Evolutionary conservation across 1,140 invertebrate species (phyloP).

Genomic region (Brachionus angularis): DNA sequence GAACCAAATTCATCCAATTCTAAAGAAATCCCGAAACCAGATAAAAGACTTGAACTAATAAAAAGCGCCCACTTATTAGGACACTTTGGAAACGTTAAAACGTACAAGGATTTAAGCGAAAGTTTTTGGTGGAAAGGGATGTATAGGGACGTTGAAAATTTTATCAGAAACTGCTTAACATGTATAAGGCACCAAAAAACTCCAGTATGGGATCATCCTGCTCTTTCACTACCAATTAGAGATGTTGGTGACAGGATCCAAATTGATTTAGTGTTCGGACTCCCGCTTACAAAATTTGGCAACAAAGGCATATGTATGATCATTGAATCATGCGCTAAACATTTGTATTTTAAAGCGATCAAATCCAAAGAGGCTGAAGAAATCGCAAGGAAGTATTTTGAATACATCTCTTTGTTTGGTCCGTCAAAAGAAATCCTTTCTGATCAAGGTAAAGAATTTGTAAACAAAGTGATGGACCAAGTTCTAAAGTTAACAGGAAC

Average conservation of each 20-base stretch:
- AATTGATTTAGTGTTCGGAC: neutral
- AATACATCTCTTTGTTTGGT: slow-evolving; percentile 10
- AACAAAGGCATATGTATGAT: neutral
- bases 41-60: neutral
- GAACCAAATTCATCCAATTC: neutral
- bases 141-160: neutral
- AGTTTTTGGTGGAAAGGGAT: slow-evolving; percentile 1
- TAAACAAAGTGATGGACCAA: neutral
- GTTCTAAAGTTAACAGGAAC: neutral
- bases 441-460: slow-evolving; percentile 31
- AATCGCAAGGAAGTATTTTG: neutral
- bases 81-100: slow-evolving; percentile 21
- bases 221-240: neutral
- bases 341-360: neutral
- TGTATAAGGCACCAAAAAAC: slow-evolving; percentile 2
- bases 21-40: neutral
- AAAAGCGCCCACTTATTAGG: neutral
- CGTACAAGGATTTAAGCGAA: neutral
- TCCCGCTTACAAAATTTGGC: neutral
- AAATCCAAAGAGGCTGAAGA: neutral
- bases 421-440: slow-evolving; percentile 5
- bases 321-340: neutral
- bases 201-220: slow-evolving; percentile 2
- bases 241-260: neutral
- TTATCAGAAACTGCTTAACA: neutral